Conservation (phyloP, 2,888 invertebrate species). For the Tryphoninae sp. region DNA sequence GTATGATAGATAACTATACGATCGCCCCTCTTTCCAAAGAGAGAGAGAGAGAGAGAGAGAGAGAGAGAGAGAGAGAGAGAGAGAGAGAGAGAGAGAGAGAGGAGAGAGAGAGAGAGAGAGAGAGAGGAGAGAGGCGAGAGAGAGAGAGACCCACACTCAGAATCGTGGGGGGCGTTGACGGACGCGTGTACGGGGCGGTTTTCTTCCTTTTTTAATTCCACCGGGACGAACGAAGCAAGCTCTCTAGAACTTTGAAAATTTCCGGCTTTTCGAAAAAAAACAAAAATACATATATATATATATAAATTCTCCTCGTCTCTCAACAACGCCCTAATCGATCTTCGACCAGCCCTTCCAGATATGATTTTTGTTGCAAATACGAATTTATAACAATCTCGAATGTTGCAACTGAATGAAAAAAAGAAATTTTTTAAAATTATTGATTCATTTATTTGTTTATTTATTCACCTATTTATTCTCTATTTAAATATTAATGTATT, state of each 20-base stretch:
- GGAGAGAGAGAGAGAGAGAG: slow-evolving; percentile 2
- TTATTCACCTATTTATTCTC: background rate
- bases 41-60: no score
- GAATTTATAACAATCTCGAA: no score
- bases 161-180: slow-evolving; percentile 56
- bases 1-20: slow-evolving; percentile 56
- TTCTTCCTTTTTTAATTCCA: slow-evolving; percentile 55
- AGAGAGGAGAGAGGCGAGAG: background rate
- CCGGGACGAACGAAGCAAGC: slow-evolving; percentile 40
- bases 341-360: no score
- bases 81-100: background rate
- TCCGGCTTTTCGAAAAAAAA: slow-evolving; percentile 1
- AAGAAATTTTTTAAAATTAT: no score
- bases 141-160: slow-evolving; percentile 19
- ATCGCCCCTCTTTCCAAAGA: slow-evolving; percentile 39
- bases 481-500: background rate
- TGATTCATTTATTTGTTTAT: background rate
- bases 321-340: no score
- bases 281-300: background rate
- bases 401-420: no score
- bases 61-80: background rate
- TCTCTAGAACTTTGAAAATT: slow-evolving; percentile 9
- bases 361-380: no score
- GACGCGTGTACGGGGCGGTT: slow-evolving; percentile 58
- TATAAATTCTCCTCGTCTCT: no score